A percentile compares a stretch with the other conserved stretches of the same genome.
Evolutionary conservation across 2,113 vertebrate genomes (phyloP).

Genomic region (Tyto alba): DNA sequence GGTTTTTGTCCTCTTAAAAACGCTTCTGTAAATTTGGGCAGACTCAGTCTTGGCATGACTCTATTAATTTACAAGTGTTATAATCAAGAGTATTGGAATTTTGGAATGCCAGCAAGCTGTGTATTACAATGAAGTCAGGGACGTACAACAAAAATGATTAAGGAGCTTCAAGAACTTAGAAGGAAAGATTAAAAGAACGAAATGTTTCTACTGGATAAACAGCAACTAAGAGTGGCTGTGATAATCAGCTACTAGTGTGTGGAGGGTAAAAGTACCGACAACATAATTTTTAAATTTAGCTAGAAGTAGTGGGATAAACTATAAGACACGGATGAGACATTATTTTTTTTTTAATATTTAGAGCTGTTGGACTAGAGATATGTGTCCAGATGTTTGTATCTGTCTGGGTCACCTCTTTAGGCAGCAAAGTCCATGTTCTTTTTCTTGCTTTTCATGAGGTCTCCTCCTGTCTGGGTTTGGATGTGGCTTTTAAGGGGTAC

Average conservation of each 20-base stretch:
- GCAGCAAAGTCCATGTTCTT: not conserved
- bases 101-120: constrained; percentile 33
- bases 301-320: not conserved
- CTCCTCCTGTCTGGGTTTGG: not conserved
- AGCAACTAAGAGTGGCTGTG: not conserved
- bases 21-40: not conserved
- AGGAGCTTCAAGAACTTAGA: not conserved
- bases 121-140: not conserved
- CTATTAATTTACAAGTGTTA: not conserved
- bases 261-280: not conserved
- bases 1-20: not conserved
- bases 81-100: not conserved
- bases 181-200: constrained; percentile 45
- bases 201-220: constrained; percentile 32
- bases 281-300: not conserved
- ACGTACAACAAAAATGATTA: not conserved
- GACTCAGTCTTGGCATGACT: constrained; percentile 9
- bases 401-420: not conserved
- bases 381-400: not conserved
- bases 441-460: not conserved
- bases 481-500: too few relatives aligned
- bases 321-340: not conserved
- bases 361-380: not conserved
- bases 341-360: not conserved
- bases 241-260: not conserved